These are phyloP conservation scores for Rhizoglyphus robini DNA, from an alignment of 1,140 invertebrate genomes.

Conservation along the genomic window DNA sequence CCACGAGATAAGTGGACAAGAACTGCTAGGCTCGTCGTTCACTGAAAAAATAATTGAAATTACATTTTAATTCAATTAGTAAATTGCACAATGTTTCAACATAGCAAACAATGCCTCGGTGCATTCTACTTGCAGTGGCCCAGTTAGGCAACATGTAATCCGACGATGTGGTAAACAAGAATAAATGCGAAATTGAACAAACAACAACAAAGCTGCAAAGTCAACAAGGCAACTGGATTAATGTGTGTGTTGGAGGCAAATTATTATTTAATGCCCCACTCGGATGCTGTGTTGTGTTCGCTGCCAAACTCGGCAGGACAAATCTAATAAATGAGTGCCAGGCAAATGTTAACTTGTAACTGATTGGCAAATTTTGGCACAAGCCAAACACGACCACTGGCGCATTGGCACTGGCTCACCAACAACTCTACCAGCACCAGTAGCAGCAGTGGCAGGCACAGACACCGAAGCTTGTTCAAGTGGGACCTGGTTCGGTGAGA, in stretches of 20 bases:
- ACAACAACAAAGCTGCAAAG: not conserved
- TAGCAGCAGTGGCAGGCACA: not conserved
- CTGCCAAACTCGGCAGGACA: no score
- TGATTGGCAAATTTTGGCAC: not conserved
- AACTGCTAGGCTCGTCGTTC: no score
- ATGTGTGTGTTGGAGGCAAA: not conserved
- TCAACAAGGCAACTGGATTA: slow-evolving; percentile 10
- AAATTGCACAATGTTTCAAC: no score
- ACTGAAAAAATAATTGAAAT: not conserved
- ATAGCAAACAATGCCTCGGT: no score
- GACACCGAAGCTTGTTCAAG: not conserved
- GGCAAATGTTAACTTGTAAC: not conserved
- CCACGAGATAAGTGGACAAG: no score
- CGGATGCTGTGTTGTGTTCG: not conserved
- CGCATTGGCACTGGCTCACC: not conserved
- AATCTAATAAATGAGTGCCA: not conserved
- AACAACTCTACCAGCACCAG: not conserved
- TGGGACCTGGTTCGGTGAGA: not conserved
- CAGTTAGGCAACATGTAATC: no score
- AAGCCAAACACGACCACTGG: no score
- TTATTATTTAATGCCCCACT: slow-evolving; percentile 5
- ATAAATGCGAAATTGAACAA: no score
- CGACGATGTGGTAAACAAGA: no score
- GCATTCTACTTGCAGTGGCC: no score
- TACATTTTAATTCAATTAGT: no score